Conservation (phyloP, 2,113 vertebrate species). For the Girardinichthys multiradiatus region DNA sequence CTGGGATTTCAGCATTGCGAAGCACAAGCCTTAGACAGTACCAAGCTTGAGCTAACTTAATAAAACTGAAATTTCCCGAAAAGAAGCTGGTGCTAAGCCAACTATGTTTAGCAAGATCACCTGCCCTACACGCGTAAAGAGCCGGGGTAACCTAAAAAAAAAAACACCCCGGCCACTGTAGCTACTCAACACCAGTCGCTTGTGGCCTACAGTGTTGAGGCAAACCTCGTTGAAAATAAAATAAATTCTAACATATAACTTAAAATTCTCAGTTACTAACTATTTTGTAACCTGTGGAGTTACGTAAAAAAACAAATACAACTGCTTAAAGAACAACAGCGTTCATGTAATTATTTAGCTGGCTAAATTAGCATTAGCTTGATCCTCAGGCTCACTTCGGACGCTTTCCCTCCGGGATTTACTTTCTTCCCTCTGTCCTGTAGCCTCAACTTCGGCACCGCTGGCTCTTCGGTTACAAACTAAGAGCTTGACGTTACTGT, state of each 20-base stretch:
- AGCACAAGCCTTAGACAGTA: constrained; percentile 64
- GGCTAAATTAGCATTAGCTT: constrained; percentile 73
- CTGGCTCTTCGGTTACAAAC: constrained; percentile 38
- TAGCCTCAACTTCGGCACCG: constrained; percentile 51
- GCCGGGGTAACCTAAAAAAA: constrained; percentile 57
- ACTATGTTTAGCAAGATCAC: constrained; percentile 47
- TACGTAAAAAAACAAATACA: constrained; percentile 41
- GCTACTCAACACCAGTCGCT: constrained; percentile 58
- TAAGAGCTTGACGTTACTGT: constrained; percentile 55
- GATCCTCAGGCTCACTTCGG: constrained; percentile 68
- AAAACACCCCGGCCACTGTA: constrained; percentile 46
- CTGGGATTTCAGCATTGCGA: constrained; percentile 80
- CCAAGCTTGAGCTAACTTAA: constrained; percentile 45
- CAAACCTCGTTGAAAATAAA: constrained; percentile 26
- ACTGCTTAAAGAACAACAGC: constrained; percentile 44
- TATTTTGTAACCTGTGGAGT: constrained; percentile 14
- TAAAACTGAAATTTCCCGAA: constrained; percentile 35
- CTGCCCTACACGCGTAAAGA: constrained; percentile 34
- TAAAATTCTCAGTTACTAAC: not conserved
- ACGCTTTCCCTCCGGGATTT: constrained; percentile 65
- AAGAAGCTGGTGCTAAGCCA: constrained; percentile 30
- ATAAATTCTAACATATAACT: constrained; percentile 33
- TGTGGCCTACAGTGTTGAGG: constrained; percentile 66
- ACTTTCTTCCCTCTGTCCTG: constrained; percentile 53
- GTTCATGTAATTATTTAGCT: constrained; percentile 64